Evolutionary conservation across 2,113 vertebrate genomes (phyloP).

Genomic region (Odontophorus gujanensis): DNA sequence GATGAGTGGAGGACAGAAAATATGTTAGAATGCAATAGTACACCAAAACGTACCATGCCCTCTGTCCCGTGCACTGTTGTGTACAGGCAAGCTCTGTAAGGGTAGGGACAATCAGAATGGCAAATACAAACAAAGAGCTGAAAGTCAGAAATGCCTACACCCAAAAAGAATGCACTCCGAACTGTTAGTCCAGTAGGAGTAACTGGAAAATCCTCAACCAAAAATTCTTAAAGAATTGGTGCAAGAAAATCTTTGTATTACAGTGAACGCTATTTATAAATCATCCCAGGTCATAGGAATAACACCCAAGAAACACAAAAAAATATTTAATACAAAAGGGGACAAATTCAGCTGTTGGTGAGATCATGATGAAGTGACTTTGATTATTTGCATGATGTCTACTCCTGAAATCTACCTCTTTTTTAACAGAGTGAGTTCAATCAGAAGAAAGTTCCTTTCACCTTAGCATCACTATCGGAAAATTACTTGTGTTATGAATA

Average conservation of each 20-base stretch:
- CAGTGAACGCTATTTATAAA: background rate
- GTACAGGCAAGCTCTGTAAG: background rate
- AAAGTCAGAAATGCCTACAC: background rate
- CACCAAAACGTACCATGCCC: background rate
- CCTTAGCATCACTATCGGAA: background rate
- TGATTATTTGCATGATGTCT: background rate
- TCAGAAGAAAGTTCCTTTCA: background rate
- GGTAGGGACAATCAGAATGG: background rate
- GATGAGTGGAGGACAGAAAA: background rate
- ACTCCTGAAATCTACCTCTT: background rate
- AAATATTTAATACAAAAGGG: background rate
- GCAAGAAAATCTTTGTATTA: background rate
- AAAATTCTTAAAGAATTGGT: background rate
- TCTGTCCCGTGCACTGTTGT: background rate
- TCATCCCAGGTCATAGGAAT: background rate
- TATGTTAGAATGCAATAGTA: background rate
- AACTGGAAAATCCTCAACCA: background rate
- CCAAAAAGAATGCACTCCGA: background rate
- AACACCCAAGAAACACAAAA: background rate
- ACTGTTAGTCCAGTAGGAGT: background rate
- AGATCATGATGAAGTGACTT: background rate
- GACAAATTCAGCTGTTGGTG: background rate
- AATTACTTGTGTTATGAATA: conserved; percentile 12
- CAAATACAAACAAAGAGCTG: background rate
- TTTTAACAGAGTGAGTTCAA: background rate